Conservation (phyloP, 53 echinoderm and acorn worm genomes). For the Holothuria scabra region DNA sequence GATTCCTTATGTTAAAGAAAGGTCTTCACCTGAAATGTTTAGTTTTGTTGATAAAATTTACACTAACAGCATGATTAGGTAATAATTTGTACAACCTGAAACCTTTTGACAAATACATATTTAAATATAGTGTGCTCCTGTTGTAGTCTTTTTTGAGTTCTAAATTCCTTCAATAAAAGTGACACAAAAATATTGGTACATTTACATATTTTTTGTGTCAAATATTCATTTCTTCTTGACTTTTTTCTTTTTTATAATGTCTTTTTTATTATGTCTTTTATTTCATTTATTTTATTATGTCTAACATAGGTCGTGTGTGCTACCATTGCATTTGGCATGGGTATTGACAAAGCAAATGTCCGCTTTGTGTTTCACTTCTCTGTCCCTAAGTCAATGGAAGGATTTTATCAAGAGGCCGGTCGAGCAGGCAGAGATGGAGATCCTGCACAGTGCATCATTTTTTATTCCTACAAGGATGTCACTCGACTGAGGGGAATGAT, state of each 20-base stretch:
- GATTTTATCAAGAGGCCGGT: conserved; percentile 96
- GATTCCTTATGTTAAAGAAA: too few relatives aligned
- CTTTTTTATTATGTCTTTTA: not conserved
- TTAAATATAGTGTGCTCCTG: too few relatives aligned
- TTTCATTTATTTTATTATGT: not conserved
- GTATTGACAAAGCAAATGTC: conserved; percentile 96
- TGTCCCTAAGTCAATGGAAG: conserved; percentile 94
- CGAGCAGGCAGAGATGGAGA: conserved; percentile 93
- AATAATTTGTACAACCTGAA: too few relatives aligned
- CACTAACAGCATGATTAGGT: too few relatives aligned
- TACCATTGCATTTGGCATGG: conserved; percentile 99
- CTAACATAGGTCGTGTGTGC: conserved; percentile 87
- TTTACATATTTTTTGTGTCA: not conserved
- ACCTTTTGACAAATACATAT: too few relatives aligned
- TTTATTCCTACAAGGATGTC: conserved; percentile 91
- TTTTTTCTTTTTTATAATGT: not conserved
- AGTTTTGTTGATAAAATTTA: too few relatives aligned
- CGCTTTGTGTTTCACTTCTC: conserved; percentile 93
- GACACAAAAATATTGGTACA: too few relatives aligned
- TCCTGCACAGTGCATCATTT: conserved; percentile 80
- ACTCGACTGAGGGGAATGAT: conserved; percentile 85
- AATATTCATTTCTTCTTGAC: not conserved
- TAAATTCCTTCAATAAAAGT: too few relatives aligned
- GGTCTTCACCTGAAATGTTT: too few relatives aligned
- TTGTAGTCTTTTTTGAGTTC: too few relatives aligned